Base-by-base conservation (phyloP, 2,113 vertebrate genomes). In the Tinamus guttatus region DNA sequence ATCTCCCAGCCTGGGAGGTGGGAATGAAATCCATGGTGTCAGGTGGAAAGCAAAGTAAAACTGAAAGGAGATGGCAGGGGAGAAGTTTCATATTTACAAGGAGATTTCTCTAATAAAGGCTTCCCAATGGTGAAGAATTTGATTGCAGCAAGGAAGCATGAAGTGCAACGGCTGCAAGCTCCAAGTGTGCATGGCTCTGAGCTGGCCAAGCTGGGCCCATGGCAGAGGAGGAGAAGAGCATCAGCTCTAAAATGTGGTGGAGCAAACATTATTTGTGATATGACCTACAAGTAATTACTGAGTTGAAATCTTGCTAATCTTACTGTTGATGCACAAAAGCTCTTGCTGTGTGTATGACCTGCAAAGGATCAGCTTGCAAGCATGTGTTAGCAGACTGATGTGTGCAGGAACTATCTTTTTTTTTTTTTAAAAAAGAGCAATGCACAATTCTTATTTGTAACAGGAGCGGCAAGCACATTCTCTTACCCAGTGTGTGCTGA, bases 401-500 rank as follows among this genome's bases (percentile, higher is more conserved):
- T 34, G 4, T 32, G 40, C 59, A 24, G 36, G 80, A 76, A 71
- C 5, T 8, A 28, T 40, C 12, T 40, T 40, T 40, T 40, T 40
- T 40, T 40, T 40, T 40, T 40, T 40, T 12, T 40, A 56, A 89
- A 82, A 0, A 8, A 51, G 81, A 24, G 4, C 20, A 13, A 6
- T 3, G 25, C 8, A 14, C 0, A 9, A 2, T 4, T 5, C 38
- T 43, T 49, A 10, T 90, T 56, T 38, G 45, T 8, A 9, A 30
- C 13, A 68, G 62, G 51, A 90, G 79, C 60, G 41, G 36, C 13
- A 18, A 71, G 24, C 0, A 8, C 77, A 62, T 43, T 90, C 36
- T 68, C 65, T 62, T 93, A 36, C 6, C 47, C 81, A 64, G 20
- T 69, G 90, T 69, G 85, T 93, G 13, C 85, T 95, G 94, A 96